These are phyloP conservation scores for Scelioninae gen. 1 DNA, from an alignment of 2,888 invertebrate genomes.

Conservation along the genomic window DNA sequence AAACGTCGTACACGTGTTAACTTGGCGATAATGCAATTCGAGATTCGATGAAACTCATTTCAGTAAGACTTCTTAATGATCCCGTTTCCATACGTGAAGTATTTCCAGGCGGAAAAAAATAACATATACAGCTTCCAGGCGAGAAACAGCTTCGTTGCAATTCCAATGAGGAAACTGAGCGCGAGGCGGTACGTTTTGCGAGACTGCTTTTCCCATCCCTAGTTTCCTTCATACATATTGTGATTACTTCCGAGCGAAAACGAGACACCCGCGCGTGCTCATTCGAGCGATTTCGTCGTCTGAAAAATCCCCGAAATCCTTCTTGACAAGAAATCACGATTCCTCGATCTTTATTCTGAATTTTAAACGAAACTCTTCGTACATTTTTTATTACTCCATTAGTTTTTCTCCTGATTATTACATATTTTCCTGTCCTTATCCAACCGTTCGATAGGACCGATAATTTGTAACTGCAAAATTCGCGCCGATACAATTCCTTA, in stretches of 20 bases:
- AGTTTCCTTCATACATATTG: slow-evolving; percentile 82
- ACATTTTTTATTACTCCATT: background rate
- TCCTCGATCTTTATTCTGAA: slow-evolving; percentile 8
- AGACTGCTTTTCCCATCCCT: slow-evolving; percentile 76
- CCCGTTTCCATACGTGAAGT: slow-evolving; percentile 51
- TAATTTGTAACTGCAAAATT: slow-evolving; percentile 16
- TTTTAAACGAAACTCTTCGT: slow-evolving; percentile 7
- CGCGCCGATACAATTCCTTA: slow-evolving; percentile 52
- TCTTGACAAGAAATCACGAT: slow-evolving; percentile 41
- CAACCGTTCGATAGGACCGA: slow-evolving; percentile 8
- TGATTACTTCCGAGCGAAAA: slow-evolving; percentile 80
- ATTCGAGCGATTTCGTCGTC: slow-evolving; percentile 43
- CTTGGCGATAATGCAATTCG: no score
- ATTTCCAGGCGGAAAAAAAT: slow-evolving; percentile 48
- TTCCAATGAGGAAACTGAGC: slow-evolving; percentile 81
- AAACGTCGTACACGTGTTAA: no score
- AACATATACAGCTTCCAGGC: slow-evolving; percentile 77
- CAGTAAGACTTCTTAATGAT: slow-evolving; percentile 44
- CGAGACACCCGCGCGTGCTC: slow-evolving; percentile 64
- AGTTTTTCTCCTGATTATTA: background rate
- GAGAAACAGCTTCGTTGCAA: slow-evolving; percentile 80
- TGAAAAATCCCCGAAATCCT: slow-evolving; percentile 56
- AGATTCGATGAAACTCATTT: slow-evolving; percentile 23
- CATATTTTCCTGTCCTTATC: background rate
- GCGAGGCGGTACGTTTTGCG: slow-evolving; percentile 76